phyloP scores from a whole-genome alignment of 2,797 vertebrate genomes.

The Linurgus olivaceus region DNA sequence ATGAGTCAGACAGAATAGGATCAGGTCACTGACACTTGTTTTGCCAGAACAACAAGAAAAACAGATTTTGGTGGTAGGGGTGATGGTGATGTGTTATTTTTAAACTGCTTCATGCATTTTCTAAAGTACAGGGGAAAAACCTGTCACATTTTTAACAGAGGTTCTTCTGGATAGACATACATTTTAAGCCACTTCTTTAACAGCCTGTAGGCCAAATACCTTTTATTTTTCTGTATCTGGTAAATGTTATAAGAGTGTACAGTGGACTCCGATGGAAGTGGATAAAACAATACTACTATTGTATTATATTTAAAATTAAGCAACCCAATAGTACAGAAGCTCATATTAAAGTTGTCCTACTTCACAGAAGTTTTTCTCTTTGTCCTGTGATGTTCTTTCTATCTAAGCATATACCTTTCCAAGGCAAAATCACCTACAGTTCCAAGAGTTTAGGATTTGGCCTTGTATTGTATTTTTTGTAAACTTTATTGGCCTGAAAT shows the following conservation, averaged over 20 bases:
- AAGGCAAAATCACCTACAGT: background rate
- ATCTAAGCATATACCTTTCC: background rate
- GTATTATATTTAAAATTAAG: background rate
- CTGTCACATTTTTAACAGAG: background rate
- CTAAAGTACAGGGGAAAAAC: background rate
- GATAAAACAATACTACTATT: background rate
- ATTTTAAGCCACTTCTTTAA: background rate
- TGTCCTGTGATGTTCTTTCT: background rate
- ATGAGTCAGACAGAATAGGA: background rate
- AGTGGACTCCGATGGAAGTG: background rate
- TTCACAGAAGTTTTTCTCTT: background rate
- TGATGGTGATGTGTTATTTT: background rate
- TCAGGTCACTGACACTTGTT: background rate
- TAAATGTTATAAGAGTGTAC: background rate
- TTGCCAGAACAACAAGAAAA: background rate
- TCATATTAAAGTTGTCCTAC: background rate
- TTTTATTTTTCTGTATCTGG: background rate
- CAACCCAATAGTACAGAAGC: background rate
- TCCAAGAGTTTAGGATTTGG: background rate
- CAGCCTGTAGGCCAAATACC: background rate
- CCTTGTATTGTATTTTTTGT: background rate
- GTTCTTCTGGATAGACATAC: background rate
- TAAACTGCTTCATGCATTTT: background rate
- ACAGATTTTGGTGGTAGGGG: background rate
- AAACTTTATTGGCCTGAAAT: background rate